phyloP scores from a whole-genome alignment of 2,797 vertebrate species.

The Chaetophractus vellerosus region DNA sequence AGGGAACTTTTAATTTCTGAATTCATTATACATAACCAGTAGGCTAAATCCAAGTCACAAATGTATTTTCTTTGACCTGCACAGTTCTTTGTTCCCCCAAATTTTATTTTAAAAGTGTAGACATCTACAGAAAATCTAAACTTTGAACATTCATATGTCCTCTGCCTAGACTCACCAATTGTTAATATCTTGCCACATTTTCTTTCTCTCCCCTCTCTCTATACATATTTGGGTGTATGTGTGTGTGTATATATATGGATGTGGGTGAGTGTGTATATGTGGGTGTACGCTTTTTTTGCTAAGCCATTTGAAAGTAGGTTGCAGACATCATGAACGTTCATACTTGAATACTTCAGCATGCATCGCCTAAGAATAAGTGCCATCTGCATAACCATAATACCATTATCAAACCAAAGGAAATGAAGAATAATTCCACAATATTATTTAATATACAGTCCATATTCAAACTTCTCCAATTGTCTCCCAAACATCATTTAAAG shows the following conservation, averaged over 20 bases:
- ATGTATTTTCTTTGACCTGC: not conserved
- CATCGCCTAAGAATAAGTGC: not conserved
- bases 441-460: accelerated
- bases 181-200: too few species aligned
- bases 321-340: not conserved
- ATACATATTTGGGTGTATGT: accelerated
- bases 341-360: not conserved
- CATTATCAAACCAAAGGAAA: not conserved
- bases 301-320: not conserved
- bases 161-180: not conserved
- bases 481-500: not conserved
- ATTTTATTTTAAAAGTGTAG: not conserved
- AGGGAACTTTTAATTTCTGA: not conserved
- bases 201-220: not conserved
- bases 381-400: accelerated
- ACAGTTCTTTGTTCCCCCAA: not conserved
- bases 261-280: not conserved
- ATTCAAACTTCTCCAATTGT: accelerated
- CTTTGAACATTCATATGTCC: not conserved
- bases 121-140: not conserved
- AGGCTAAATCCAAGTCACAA: not conserved
- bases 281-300: accelerated
- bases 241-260: not conserved
- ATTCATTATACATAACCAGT: not conserved
- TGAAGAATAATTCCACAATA: accelerated